Conservation (phyloP, 1,140 invertebrate genomes). For the Dermatophagoides farinae region DNA sequence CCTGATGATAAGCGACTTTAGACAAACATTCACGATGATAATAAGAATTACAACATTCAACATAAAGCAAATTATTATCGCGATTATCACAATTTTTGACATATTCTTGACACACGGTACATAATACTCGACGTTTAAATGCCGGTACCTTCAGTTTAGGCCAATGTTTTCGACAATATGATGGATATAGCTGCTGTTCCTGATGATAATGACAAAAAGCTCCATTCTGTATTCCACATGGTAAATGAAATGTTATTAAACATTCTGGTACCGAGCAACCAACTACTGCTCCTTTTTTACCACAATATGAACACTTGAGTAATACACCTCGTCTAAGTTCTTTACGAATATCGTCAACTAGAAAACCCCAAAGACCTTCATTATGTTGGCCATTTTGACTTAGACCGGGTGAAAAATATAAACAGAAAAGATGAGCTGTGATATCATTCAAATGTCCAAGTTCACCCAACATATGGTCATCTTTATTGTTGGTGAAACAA, state of each 20-base stretch:
- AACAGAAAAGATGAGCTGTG: slow-evolving; percentile 10
- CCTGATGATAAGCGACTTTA: slow-evolving; percentile 37
- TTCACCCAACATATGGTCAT: slow-evolving; percentile 6
- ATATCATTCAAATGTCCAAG: neutral
- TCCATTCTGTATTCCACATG: slow-evolving; percentile 36
- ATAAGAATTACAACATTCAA: slow-evolving; percentile 36
- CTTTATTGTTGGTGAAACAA: neutral
- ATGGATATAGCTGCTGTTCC: slow-evolving; percentile 34
- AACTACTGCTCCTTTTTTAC: slow-evolving; percentile 36
- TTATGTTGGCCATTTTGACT: slow-evolving; percentile 11
- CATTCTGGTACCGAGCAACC: slow-evolving; percentile 36
- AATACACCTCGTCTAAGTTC: neutral
- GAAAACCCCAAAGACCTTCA: slow-evolving; percentile 13
- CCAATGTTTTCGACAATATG: slow-evolving; percentile 37
- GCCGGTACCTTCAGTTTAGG: slow-evolving; percentile 29
- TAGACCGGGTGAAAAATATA: slow-evolving; percentile 13
- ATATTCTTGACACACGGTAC: slow-evolving; percentile 33
- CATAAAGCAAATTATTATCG: slow-evolving; percentile 28
- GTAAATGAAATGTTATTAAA: slow-evolving; percentile 37
- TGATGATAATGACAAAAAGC: slow-evolving; percentile 38
- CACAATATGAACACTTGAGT: slow-evolving; percentile 36
- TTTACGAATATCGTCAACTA: slow-evolving; percentile 12
- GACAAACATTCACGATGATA: slow-evolving; percentile 21
- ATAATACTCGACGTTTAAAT: slow-evolving; percentile 25
- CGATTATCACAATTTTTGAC: slow-evolving; percentile 21